phyloP scores from a whole-genome alignment of 2,113 vertebrate genomes.

The Ursus arctos region DNA sequence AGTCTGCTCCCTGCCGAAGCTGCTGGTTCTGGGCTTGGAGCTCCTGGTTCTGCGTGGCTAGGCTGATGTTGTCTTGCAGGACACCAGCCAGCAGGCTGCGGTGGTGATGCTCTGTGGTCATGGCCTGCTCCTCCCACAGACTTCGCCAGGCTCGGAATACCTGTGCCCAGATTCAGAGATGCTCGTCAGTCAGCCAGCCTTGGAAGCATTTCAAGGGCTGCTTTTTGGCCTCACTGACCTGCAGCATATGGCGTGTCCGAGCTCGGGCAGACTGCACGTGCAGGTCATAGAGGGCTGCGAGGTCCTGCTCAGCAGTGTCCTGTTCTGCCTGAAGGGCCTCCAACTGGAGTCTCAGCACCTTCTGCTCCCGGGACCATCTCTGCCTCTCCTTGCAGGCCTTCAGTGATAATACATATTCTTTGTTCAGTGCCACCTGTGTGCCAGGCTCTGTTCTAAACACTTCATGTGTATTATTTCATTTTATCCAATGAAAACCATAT shows the following conservation, averaged over 20 bases:
- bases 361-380: slow-evolving; percentile 86
- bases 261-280: slow-evolving; percentile 85
- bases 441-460: neutral
- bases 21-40: slow-evolving; percentile 85
- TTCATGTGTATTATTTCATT: neutral
- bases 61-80: slow-evolving; percentile 87
- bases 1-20: neutral
- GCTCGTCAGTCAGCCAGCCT: neutral
- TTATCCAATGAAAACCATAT: neutral
- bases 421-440: neutral
- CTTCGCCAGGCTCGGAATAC: slow-evolving; percentile 90
- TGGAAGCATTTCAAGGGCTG: neutral
- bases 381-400: slow-evolving; percentile 75
- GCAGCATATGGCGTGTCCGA: slow-evolving; percentile 88
- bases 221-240: slow-evolving; percentile 84
- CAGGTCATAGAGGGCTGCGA: slow-evolving; percentile 84
- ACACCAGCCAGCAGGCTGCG: slow-evolving; percentile 87
- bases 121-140: slow-evolving; percentile 88
- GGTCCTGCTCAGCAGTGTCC: slow-evolving; percentile 86
- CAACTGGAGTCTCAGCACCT: slow-evolving; percentile 87
- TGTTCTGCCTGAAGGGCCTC: slow-evolving; percentile 89
- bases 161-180: slow-evolving; percentile 79
- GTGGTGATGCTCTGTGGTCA: slow-evolving; percentile 85
- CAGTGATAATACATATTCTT: neutral
- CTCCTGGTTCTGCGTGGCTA: slow-evolving; percentile 89